phyloP scores from a whole-genome alignment of 2,888 invertebrate species.

The Xylophagus ater region DNA sequence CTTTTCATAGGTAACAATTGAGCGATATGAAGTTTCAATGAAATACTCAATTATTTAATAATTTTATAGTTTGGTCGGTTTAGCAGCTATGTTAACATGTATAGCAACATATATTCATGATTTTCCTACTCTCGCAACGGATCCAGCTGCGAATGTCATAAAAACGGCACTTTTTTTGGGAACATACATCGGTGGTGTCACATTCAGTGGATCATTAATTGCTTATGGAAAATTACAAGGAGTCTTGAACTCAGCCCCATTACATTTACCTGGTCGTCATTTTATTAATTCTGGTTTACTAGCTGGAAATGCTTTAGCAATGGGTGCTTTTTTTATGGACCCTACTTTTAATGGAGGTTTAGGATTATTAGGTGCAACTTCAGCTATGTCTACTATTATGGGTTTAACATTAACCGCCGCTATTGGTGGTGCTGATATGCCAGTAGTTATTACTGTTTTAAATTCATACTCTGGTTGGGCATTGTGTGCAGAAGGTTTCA shows the following conservation, averaged over 20 bases:
- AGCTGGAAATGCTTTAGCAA: slow-evolving; percentile 52
- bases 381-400: slow-evolving; percentile 66
- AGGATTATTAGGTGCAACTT: slow-evolving; percentile 62
- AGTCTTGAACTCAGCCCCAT: slow-evolving; percentile 64
- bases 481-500: slow-evolving; percentile 86
- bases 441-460: slow-evolving; percentile 82
- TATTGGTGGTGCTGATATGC: slow-evolving; percentile 90
- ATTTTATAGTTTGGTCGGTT: slow-evolving; percentile 62
- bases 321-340: slow-evolving; percentile 44
- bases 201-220: slow-evolving; percentile 78
- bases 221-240: slow-evolving; percentile 88
- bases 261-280: slow-evolving; percentile 73
- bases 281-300: slow-evolving; percentile 59
- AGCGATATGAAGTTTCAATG: background rate
- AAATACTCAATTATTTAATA: slow-evolving; percentile 3
- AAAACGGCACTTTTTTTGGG: slow-evolving; percentile 79
- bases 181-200: slow-evolving; percentile 82
- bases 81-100: slow-evolving; percentile 80
- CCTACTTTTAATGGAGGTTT: slow-evolving; percentile 57
- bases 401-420: slow-evolving; percentile 80
- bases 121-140: slow-evolving; percentile 67
- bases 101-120: slow-evolving; percentile 75
- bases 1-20: slow-evolving; percentile 57
- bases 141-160: slow-evolving; percentile 68
- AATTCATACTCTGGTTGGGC: slow-evolving; percentile 93